phyloP scores from a whole-genome alignment of 2,888 invertebrate genomes.

The Spilosoma lubricipeda region DNA sequence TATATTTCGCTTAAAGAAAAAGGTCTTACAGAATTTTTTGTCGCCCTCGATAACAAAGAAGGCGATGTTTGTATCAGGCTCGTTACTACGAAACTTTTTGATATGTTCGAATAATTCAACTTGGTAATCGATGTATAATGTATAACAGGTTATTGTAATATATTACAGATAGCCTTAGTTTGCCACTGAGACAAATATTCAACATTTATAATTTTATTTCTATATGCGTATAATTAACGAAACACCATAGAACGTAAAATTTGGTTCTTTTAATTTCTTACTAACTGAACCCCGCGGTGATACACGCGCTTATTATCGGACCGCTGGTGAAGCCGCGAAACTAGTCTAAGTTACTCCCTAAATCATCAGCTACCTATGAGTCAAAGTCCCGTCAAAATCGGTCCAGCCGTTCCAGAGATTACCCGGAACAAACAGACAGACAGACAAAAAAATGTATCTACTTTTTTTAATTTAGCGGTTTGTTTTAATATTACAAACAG shows the following conservation, averaged over 20 bases:
- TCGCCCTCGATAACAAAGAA: conserved; percentile 35
- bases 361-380: too few relatives aligned
- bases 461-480: too few relatives aligned
- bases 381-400: too few relatives aligned
- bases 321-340: too few relatives aligned
- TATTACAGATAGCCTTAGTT: not conserved
- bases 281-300: too few relatives aligned
- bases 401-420: too few relatives aligned
- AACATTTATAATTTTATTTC: not conserved
- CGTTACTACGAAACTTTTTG: not conserved
- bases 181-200: not conserved
- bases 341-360: too few relatives aligned
- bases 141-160: too few relatives aligned
- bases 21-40: conserved; percentile 21
- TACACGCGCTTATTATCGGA: too few relatives aligned
- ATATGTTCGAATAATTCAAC: not conserved
- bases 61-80: conserved; percentile 33
- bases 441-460: too few relatives aligned
- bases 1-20: conserved; percentile 35
- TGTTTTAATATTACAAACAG: too few relatives aligned
- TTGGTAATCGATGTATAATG: not conserved
- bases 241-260: not conserved
- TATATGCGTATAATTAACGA: not conserved
- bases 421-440: too few relatives aligned
- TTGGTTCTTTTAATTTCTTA: not conserved